Evolutionary conservation across 53 echinoderm and acorn worm genomes (phyloP), one percentile per base, ranked within the genome.

Genomic region (Temnopleurus reevesii): DNA sequence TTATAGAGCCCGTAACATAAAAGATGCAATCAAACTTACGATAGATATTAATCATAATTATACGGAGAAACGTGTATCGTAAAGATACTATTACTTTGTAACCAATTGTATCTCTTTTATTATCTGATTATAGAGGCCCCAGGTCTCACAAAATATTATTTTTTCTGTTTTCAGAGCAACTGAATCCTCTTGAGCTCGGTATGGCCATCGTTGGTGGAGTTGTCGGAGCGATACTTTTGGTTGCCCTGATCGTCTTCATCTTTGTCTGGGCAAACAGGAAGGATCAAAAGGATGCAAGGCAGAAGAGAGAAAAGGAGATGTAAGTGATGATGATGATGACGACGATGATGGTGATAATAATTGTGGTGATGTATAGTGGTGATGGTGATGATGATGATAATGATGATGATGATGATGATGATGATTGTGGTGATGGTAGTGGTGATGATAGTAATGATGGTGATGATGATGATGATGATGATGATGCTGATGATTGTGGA

Each of bases 161-260:
- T n/a, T 15, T 55, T n/a, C 4, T 31, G 13, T 49, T 17, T n/a
- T 9, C 92, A 94, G 94, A 94, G 45, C 76, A 94, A 58, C 81
- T 94, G 18, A 94, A 91, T 61, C 95, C 95, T 1, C 44, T 85
- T 6, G 93, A 95, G 91, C 46, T 95, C 12, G 91, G 76, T 9
- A 91, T 93, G 44, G 93, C 93, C 5, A 90, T 95, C 35, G 90
- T 93, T 0, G 95, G 95, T 4, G 93, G 91, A 21, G 91, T 93
- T 28, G 64, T 84, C 15, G 94, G 86, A 0, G 49, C 91, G 18
- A 55, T 92, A 34, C 47, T 92, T 9, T 15, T 94, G 31, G 84
- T 94, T 8, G 76, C 90, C 13, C 23, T 81, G 38, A 60, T 86
- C 30, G 90, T 57, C 33, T 65, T 94, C 66, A 86, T 92, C 63